Conservation (phyloP, 2,113 vertebrate species). For the Dendropsophus ebraccatus region DNA sequence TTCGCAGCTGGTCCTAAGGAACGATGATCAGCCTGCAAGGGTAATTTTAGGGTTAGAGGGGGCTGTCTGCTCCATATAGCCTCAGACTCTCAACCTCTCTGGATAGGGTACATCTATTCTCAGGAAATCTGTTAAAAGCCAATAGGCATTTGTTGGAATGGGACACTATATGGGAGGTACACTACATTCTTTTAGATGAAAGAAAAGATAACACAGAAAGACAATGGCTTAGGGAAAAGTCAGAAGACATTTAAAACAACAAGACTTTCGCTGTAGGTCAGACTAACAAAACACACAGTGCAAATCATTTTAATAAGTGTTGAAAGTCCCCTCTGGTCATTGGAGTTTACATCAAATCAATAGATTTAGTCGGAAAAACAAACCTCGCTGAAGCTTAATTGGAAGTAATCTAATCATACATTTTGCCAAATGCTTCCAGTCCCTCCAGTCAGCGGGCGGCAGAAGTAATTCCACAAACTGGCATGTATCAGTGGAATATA, state of each 20-base stretch:
- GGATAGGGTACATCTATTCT: neutral
- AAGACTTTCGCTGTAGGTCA: slow-evolving; percentile 26
- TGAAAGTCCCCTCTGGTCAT: slow-evolving; percentile 33
- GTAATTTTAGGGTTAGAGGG: neutral
- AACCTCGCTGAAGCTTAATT: slow-evolving; percentile 23
- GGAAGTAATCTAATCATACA: slow-evolving; percentile 26
- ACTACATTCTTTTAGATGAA: neutral
- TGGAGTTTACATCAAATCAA: slow-evolving; percentile 29
- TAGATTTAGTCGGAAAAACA: slow-evolving; percentile 13
- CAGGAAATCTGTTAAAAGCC: neutral
- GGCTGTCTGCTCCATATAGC: neutral
- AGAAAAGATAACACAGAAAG: neutral
- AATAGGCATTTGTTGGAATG: neutral
- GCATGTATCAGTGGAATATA: slow-evolving; percentile 33
- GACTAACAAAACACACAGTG: slow-evolving; percentile 15
- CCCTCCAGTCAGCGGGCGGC: slow-evolving; percentile 8
- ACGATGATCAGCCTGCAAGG: neutral
- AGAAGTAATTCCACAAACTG: slow-evolving; percentile 48
- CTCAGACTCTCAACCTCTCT: neutral
- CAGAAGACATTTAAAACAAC: slow-evolving; percentile 36
- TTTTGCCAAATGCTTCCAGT: slow-evolving; percentile 31
- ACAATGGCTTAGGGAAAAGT: slow-evolving; percentile 35
- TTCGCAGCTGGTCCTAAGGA: neutral
- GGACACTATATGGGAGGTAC: neutral
- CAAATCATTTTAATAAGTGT: slow-evolving; percentile 31